Base-by-base conservation (phyloP, 23 tunicate genomes). In the Ciona savignyi region DNA sequence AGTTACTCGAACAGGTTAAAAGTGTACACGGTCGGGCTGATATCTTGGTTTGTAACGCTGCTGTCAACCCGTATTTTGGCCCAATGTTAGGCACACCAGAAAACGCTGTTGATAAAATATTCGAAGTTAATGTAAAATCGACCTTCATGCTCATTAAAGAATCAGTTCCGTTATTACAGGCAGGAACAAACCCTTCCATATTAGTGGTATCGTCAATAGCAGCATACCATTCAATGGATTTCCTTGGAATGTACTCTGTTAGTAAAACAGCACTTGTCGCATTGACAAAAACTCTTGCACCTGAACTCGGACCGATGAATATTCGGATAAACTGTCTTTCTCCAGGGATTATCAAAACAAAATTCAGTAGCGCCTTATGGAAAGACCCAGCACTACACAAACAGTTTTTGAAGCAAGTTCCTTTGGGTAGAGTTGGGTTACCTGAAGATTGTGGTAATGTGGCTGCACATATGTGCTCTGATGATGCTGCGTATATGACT, bases 21-120 rank as follows among this genome's bases (percentile, higher is more conserved):
- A 2, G 35, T 2, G 84, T 82, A 20, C 79, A 56, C 29, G 88
- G 96, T 0, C 63, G 80, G 1, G 19, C 86, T 31, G 93, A 92
- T 65, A 86, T 92, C 3, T 68, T 92, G 48, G 84, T 92, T 22
- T 79, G 77, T n/a, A n/a, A n/a, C n/a, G n/a, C n/a, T n/a, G n/a
- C n/a, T n/a, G n/a, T n/a, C n/a, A n/a, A n/a, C n/a, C 98, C 98
- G 3, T 92, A 80, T 56, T 92, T 86, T 72, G 98, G 98, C 29
- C 29, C 77, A 22, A 76, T 81, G 2, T 51, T 92, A 51, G 70
- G 63, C 33, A 92, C 98, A 6, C 88, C 98, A 4, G 98, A 86
- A 34, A 51, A 51, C 21, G 86, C 93, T 19, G 86, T 67, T 71
- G 98, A 92, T 66, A 92, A 92, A 66, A n/a, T n/a, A n/a, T n/a